phyloP scores from a whole-genome alignment of 2,888 invertebrate genomes.

The Mythimna impura region DNA sequence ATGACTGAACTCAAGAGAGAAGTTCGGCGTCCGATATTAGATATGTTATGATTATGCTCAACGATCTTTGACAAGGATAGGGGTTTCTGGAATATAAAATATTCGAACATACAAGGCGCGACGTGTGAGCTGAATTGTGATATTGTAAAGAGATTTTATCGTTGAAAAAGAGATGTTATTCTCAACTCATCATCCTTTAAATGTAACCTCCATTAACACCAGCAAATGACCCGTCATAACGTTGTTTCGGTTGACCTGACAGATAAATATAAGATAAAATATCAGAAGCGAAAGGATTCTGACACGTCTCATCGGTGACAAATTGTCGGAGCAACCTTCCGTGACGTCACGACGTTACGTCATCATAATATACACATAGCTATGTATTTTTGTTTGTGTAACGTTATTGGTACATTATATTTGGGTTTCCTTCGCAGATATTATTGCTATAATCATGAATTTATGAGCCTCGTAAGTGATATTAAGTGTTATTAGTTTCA shows the following conservation, averaged over 20 bases:
- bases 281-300: constrained; percentile 22
- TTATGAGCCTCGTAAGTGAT: constrained; percentile 50
- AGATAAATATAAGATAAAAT: constrained; percentile 28
- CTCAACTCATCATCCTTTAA: background rate
- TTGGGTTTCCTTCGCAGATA: constrained; percentile 25
- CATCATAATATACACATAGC: constrained; percentile 13
- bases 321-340: constrained; percentile 18
- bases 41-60: background rate
- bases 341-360: constrained; percentile 42
- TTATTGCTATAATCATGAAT: constrained; percentile 50
- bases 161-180: background rate
- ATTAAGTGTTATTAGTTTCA: constrained; percentile 53
- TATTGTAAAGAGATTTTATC: background rate
- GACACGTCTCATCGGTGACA: constrained; percentile 31
- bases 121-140: background rate
- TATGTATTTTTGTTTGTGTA: constrained; percentile 4
- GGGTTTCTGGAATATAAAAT: too few relatives aligned
- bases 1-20: background rate
- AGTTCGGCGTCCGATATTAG: background rate
- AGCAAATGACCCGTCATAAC: background rate
- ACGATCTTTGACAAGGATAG: background rate
- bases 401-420: constrained; percentile 38
- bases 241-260: constrained; percentile 1
- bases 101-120: background rate
- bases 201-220: background rate